Evolutionary conservation across 1,140 invertebrate species (phyloP).

Genomic region (Leptinotarsa texana): DNA sequence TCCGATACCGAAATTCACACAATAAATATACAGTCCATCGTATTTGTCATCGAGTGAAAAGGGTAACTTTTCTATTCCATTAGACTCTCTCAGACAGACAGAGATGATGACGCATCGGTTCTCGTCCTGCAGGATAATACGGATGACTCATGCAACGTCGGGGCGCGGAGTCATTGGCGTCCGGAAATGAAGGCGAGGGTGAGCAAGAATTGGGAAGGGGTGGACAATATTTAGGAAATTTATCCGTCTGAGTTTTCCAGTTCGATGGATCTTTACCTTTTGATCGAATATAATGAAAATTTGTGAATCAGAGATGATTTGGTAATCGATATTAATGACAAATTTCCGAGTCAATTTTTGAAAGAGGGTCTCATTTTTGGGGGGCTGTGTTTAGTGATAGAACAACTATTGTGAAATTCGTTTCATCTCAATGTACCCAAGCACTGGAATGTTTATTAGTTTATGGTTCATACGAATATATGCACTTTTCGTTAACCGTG

Average conservation of each 20-base stretch:
- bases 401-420: too few species aligned
- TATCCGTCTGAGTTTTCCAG: neutral
- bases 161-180: constrained; percentile 2
- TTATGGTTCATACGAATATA: too few species aligned
- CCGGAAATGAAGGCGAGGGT: constrained; percentile 7
- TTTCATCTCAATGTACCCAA: too few species aligned
- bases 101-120: constrained; percentile 2
- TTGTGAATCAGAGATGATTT: too few species aligned
- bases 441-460: too few species aligned
- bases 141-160: neutral
- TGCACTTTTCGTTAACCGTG: too few species aligned
- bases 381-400: too few species aligned
- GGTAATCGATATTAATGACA: too few species aligned
- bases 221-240: neutral
- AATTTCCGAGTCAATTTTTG: too few species aligned
- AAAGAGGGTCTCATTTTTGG: too few species aligned
- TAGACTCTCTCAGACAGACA: constrained; percentile 7
- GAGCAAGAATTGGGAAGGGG: neutral
- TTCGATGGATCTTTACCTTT: too few species aligned
- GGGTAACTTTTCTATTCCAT: constrained; percentile 8
- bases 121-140: constrained; percentile 1
- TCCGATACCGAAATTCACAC: neutral
- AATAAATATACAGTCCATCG: neutral
- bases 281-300: too few species aligned
- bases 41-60: constrained; percentile 1